phyloP scores from a whole-genome alignment of 1,140 invertebrate genomes.

The Capitella teleta region DNA sequence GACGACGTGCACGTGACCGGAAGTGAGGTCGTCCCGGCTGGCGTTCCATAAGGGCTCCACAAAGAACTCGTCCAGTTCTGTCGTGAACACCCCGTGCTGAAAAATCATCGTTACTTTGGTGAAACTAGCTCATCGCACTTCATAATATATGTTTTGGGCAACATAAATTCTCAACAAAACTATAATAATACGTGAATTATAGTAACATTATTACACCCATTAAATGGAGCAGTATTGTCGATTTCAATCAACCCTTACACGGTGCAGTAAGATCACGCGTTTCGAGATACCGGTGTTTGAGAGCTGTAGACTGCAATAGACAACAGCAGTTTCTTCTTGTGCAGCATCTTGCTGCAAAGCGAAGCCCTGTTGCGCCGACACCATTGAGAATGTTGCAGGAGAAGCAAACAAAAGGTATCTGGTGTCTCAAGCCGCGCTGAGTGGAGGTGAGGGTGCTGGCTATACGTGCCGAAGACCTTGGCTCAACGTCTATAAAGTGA shows the following conservation, averaged over 20 bases:
- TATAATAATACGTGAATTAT: neutral
- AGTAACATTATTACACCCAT: neutral
- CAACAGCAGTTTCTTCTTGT: too few species aligned
- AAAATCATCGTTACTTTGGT: slow-evolving; percentile 1
- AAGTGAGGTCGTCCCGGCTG: slow-evolving; percentile 9
- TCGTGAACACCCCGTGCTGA: slow-evolving; percentile 32
- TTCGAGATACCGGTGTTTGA: too few species aligned
- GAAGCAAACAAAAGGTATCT: too few species aligned
- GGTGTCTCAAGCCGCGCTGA: too few species aligned
- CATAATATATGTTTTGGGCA: neutral
- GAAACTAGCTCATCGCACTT: neutral
- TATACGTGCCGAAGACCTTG: too few species aligned
- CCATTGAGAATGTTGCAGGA: too few species aligned
- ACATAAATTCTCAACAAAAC: neutral
- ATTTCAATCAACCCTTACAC: neutral
- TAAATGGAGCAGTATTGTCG: neutral
- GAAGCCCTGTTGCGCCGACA: too few species aligned
- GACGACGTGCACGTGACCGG: slow-evolving; percentile 31
- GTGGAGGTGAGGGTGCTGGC: too few species aligned
- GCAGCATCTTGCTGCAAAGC: too few species aligned
- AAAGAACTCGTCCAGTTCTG: slow-evolving; percentile 30
- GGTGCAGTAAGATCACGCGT: neutral
- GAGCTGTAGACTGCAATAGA: too few species aligned
- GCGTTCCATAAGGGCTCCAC: slow-evolving; percentile 35
- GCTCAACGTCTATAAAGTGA: too few species aligned